Base-by-base conservation (phyloP, 2,888 invertebrate genomes). In the Hylaea fasciaria region DNA sequence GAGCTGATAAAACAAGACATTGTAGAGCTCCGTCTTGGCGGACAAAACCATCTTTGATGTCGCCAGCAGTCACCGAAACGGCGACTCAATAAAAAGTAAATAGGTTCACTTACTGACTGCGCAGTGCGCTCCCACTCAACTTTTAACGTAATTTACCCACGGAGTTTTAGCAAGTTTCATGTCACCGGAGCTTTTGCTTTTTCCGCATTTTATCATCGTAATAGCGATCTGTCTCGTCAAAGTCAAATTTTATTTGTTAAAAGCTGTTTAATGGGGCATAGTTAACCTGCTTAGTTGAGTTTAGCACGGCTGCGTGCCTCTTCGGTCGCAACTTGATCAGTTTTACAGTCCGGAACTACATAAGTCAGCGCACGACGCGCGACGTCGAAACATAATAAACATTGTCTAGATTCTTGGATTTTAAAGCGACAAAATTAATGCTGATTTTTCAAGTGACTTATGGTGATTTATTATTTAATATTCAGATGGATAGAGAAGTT, bases 241-340 rank as follows among this genome's bases (percentile, higher is more conserved):
- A 57, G 66, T 68, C 68, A 66, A 74, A 73, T 72, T 72, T 73
- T 68, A 66, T 71, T 74, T 71, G 65, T 64, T 76, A 62, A 74
- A 70, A 72, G 72, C 69, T 61, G 72, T 76, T 75, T 69, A 73
- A 78, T 78, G 71, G 65, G 54, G 70, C 67, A 69, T 66, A 60
- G 59, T 62, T 66, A 65, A 70, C 63, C 62, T 66, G 63, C 41
- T 70, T 66, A 62, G 65, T 64, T 58, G 56, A 66, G 58, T 63
- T 61, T 50, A 59, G 50, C 52, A 52, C 35, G 59, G 45, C 49
- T 44, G 45, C 45, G n/a, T 52, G 57, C 10, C 53, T 56, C 52
- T 62, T 61, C 45, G 54, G 51, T 56, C 45, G 43, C 22, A 48
- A 37, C 57, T 65, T 57, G 54, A 57, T 64, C 44, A 57, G 58